Evolutionary conservation across 1,140 invertebrate genomes (phyloP).

Genomic region (Contarinia nasturtii): DNA sequence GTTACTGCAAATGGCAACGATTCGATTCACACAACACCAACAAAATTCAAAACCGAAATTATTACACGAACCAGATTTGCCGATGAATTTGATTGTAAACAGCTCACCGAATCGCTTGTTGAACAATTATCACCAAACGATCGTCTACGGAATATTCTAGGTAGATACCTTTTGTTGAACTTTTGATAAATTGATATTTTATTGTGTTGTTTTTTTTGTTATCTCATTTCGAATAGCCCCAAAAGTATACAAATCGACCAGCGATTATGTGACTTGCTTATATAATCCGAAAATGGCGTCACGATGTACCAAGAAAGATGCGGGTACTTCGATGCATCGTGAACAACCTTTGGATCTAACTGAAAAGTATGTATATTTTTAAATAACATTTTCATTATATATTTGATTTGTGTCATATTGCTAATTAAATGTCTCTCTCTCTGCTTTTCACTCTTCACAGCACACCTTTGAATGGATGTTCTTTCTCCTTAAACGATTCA

Average conservation of each 20-base stretch:
- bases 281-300: conserved; percentile 48
- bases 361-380: too few species aligned
- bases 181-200: too few species aligned
- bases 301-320: conserved; percentile 27
- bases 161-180: conserved; percentile 22
- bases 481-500: too few species aligned
- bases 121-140: conserved; percentile 45
- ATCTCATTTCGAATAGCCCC: conserved; percentile 33
- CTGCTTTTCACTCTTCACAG: too few species aligned
- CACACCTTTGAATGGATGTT: too few species aligned
- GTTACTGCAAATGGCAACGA: neutral
- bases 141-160: conserved; percentile 47
- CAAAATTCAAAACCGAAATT: conserved; percentile 6
- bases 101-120: conserved; percentile 49
- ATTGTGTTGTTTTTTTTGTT: too few species aligned
- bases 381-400: too few species aligned
- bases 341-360: too few species aligned
- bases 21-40: neutral
- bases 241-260: conserved; percentile 49
- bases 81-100: conserved; percentile 58
- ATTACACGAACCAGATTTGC: neutral
- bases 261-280: conserved; percentile 60
- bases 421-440: too few species aligned
- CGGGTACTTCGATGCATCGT: conserved; percentile 15
- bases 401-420: too few species aligned